Evolutionary conservation across 2,113 vertebrate species (phyloP), one percentile per base, ranked within the genome.

Genomic region (Phaethornis superciliosus): DNA sequence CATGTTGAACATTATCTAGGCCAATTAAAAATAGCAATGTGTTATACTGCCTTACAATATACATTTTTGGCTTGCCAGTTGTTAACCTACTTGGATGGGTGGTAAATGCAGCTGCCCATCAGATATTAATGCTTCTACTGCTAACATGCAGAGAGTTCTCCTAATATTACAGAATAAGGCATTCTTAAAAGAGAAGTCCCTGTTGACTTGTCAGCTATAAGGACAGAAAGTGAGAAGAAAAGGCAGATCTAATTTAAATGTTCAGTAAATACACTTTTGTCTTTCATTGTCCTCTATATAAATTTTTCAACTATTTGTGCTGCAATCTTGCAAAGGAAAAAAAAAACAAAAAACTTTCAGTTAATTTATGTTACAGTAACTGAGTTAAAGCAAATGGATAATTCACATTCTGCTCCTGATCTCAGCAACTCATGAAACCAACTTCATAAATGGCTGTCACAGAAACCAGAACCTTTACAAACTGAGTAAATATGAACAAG

Each of bases 401-500:
- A 49, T 28, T 15, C 54, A 49, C 22, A 60, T 10, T 30, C 44
- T 49, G 16, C 8, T 68, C 26, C 67, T 64, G 30, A 82, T 30
- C 37, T 63, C 47, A 28, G 64, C 21, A 22, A 49, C 51, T 65
- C 52, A 15, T 9, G 24, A 87, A 47, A 37, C 7, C 17, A 16
- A 28, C 15, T 28, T 79, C 62, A 75, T 67, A 65, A 46, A 12
- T 0, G 2, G 37, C 18, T 54, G 58, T 44, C 20, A 62, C 35
- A 63, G 54, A 62, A 42, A 71, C 0, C 7, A 56, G 56, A 69
- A 55, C 5, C 1, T 87, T 55, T 80, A 22, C 8, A n/a, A 7
- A 22, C 4, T 2, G 0, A 26, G 23, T n/a, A 24, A 8, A 27
- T 15, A 12, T 7, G 46, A 46, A 55, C 21, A 69, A 32, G 4